These are phyloP conservation scores for Petrocephalus zakoni DNA, from an alignment of 2,113 vertebrate species.

Conservation along the genomic window DNA sequence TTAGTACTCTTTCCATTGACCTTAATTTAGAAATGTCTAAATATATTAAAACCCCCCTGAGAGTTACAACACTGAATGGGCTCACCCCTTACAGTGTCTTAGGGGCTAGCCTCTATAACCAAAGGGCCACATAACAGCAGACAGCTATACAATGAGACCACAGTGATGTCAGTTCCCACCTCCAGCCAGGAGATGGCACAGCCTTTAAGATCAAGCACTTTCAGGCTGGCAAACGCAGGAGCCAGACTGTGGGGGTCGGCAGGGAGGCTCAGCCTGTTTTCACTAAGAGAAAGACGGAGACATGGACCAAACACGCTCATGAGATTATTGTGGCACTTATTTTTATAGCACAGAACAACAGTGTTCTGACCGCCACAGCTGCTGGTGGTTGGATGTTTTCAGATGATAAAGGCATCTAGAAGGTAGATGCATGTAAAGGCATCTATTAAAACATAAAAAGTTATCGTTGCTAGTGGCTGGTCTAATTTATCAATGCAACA, in stretches of 20 bases:
- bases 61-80: not conserved
- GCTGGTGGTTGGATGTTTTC: not conserved
- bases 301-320: not conserved
- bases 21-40: not conserved
- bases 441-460: not conserved
- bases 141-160: not conserved
- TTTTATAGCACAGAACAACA: not conserved
- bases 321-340: not conserved
- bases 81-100: not conserved
- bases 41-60: not conserved
- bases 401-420: not conserved
- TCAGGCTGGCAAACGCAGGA: conserved; percentile 64
- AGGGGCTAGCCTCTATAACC: not conserved
- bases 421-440: not conserved
- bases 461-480: not conserved
- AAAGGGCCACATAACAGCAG: not conserved
- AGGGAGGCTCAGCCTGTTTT: conserved; percentile 72
- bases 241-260: conserved; percentile 36
- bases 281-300: conserved; percentile 52
- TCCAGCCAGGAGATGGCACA: conserved; percentile 80
- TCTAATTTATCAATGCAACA: too few relatives aligned
- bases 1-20: not conserved
- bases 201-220: conserved; percentile 68
- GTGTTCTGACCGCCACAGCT: not conserved
- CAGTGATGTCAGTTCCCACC: conserved; percentile 56